phyloP scores from a whole-genome alignment of 1,140 invertebrate genomes.

The Chionoecetes opilio region DNA sequence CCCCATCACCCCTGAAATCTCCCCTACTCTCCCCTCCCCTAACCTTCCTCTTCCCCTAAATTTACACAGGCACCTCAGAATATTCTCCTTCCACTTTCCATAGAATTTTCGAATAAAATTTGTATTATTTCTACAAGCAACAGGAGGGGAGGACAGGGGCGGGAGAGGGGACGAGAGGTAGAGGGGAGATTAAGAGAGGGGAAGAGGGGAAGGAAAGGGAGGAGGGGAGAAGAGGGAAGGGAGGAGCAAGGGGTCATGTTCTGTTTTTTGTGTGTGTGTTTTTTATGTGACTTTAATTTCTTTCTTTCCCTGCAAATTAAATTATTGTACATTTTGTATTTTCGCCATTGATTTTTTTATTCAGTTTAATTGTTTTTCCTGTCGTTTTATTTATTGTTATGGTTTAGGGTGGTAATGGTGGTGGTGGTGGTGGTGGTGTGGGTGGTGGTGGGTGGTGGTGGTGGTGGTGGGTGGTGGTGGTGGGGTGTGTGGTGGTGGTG shows the following conservation, averaged over 20 bases:
- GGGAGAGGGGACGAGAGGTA: neutral
- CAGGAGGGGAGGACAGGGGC: neutral
- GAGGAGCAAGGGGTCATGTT: neutral
- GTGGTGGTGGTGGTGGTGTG: no score
- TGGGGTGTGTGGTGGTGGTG: no score
- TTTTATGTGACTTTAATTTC: neutral
- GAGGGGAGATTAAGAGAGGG: neutral
- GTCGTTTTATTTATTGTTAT: no score
- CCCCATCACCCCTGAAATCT: neutral
- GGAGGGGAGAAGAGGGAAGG: neutral
- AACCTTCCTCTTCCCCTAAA: neutral
- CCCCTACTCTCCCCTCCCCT: neutral
- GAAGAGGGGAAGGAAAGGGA: neutral
- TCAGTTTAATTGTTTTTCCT: no score
- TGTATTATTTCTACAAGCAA: slow-evolving; percentile 19
- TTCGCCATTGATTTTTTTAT: no score
- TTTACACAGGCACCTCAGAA: slow-evolving; percentile 8
- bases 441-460: no score
- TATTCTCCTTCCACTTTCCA: slow-evolving; percentile 2
- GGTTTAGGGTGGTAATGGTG: no score
- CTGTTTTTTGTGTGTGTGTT: neutral
- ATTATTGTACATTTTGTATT: no score
- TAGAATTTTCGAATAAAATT: slow-evolving; percentile 21
- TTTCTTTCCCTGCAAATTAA: neutral
- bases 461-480: no score